Evolutionary conservation across 2,888 invertebrate species (phyloP).

Genomic region (Aphidius colemani): DNA sequence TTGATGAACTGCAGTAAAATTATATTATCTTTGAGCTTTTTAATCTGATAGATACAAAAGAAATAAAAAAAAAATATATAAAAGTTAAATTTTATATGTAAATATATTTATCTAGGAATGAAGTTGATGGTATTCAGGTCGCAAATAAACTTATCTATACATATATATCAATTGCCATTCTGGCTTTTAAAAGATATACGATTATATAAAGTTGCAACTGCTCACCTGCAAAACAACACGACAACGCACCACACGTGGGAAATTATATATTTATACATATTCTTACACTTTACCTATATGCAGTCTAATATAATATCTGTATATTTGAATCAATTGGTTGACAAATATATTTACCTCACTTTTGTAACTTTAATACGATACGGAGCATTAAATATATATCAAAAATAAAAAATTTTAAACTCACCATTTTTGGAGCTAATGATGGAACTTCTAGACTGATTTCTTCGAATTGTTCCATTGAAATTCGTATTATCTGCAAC

Average conservation of each 20-base stretch:
- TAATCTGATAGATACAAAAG: background rate
- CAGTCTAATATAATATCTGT: too few species aligned
- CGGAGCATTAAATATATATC: too few species aligned
- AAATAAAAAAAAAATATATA: background rate
- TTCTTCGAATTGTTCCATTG: background rate
- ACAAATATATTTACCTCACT: too few species aligned
- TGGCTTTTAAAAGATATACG: conserved; percentile 29
- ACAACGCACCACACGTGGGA: conserved; percentile 29
- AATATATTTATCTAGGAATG: conserved; percentile 14
- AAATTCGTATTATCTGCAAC: too few species aligned
- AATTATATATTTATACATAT: conserved; percentile 20
- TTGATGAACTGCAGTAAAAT: too few species aligned
- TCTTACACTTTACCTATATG: background rate
- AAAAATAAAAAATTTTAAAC: too few species aligned
- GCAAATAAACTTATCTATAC: conserved; percentile 25
- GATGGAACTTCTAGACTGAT: background rate
- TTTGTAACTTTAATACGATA: too few species aligned
- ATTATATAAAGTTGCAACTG: conserved; percentile 32
- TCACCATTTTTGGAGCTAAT: too few species aligned
- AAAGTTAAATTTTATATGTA: background rate
- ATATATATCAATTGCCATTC: too few species aligned
- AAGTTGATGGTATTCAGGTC: conserved; percentile 33
- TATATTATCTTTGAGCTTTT: too few species aligned
- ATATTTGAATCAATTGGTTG: too few species aligned
- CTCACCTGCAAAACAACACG: conserved; percentile 36